A percentile compares a stretch with the other conserved stretches of the same genome.
phyloP scores from a whole-genome alignment of 2,888 invertebrate species.

The Herminia tarsipennalis region DNA sequence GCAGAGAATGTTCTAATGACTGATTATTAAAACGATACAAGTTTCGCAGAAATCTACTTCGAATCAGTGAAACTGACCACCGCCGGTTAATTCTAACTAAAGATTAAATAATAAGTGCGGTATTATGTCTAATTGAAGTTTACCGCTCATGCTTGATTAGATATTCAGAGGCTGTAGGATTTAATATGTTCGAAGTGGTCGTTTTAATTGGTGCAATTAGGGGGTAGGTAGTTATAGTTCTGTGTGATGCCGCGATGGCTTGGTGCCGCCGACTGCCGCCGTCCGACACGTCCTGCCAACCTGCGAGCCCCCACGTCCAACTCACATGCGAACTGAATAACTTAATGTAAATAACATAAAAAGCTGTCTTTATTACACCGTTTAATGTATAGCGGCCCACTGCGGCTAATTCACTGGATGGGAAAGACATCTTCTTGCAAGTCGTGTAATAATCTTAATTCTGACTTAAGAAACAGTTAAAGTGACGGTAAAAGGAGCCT shows the following conservation, averaged over 20 bases:
- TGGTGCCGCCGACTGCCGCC: slow-evolving; percentile 24
- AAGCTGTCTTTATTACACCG: slow-evolving; percentile 42
- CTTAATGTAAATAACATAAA: slow-evolving; percentile 56
- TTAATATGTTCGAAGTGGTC: slow-evolving; percentile 58
- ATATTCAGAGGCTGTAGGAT: slow-evolving; percentile 62
- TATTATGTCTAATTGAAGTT: slow-evolving; percentile 35
- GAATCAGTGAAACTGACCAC: too few species aligned
- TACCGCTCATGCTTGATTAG: slow-evolving; percentile 51
- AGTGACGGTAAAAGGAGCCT: too few species aligned
- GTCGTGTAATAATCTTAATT: background rate
- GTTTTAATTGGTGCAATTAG: slow-evolving; percentile 70
- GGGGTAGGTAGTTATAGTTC: slow-evolving; percentile 54
- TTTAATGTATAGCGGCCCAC: slow-evolving; percentile 31
- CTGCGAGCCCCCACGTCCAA: slow-evolving; percentile 54
- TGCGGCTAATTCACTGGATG: slow-evolving; percentile 3
- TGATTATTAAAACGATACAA: too few species aligned
- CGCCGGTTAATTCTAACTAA: slow-evolving; percentile 14
- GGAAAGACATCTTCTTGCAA: background rate
- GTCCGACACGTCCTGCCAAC: slow-evolving; percentile 50
- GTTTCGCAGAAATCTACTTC: too few species aligned
- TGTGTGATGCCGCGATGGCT: slow-evolving; percentile 16
- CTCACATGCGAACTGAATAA: slow-evolving; percentile 61
- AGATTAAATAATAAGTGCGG: slow-evolving; percentile 17
- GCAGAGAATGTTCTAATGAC: too few species aligned
- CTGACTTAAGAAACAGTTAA: too few species aligned